phyloP scores from a whole-genome alignment of 2,797 vertebrate genomes.

The Buceros bicornis region DNA sequence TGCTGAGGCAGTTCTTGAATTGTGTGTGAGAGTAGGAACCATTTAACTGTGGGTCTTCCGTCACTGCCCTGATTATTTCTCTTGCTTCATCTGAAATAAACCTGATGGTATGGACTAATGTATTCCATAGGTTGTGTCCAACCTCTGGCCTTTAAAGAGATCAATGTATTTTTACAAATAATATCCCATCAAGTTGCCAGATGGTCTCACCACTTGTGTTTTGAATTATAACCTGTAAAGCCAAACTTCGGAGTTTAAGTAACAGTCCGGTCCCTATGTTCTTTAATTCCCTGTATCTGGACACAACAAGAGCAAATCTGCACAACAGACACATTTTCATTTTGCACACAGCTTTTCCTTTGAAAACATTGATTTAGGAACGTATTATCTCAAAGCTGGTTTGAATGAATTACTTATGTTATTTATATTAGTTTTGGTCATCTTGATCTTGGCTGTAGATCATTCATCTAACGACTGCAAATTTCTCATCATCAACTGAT shows the following conservation, averaged over 20 bases:
- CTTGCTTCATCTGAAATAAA: background rate
- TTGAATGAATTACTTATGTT: background rate
- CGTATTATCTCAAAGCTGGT: background rate
- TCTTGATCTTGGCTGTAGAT: background rate
- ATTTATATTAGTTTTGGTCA: background rate
- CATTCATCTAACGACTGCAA: background rate
- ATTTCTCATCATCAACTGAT: background rate
- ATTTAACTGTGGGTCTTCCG: background rate
- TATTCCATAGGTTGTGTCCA: background rate
- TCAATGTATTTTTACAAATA: background rate
- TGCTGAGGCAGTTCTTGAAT: background rate
- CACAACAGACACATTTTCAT: background rate
- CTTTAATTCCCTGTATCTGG: background rate
- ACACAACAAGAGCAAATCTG: background rate
- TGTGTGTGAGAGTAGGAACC: background rate
- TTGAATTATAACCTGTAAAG: background rate
- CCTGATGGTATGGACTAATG: background rate
- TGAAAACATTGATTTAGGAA: background rate
- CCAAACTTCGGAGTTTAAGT: background rate
- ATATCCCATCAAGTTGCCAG: background rate
- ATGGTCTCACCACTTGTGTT: background rate
- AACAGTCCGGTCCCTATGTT: background rate
- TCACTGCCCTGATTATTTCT: background rate
- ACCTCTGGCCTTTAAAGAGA: background rate
- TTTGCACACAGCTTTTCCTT: background rate